Conservation (phyloP, 2,113 vertebrate genomes). For the Meleagris gallopavo region DNA sequence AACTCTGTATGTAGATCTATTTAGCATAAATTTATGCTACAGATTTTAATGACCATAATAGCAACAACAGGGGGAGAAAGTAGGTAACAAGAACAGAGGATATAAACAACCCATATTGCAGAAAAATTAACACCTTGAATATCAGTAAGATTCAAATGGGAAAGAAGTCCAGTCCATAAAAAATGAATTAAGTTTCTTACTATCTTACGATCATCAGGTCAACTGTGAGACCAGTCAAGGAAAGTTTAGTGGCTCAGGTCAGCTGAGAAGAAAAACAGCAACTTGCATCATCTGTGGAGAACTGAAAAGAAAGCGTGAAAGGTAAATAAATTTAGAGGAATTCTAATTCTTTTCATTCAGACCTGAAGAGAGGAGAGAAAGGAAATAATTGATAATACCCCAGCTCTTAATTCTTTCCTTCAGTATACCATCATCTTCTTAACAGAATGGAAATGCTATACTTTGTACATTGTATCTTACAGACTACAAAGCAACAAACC, state of each 20-base stretch:
- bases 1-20: neutral
- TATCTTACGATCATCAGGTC: neutral
- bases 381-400: accelerated
- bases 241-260: neutral
- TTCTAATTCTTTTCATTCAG: neutral
- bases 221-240: neutral
- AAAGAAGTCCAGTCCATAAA: neutral
- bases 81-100: neutral
- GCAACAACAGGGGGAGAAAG: neutral
- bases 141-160: neutral
- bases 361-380: neutral
- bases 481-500: neutral
- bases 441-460: neutral
- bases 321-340: neutral
- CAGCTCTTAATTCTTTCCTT: neutral
- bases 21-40: neutral
- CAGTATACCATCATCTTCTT: neutral
- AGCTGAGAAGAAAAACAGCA: neutral
- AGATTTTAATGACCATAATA: neutral
- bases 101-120: neutral
- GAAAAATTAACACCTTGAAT: neutral
- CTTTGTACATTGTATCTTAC: neutral
- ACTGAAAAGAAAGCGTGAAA: accelerated
- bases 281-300: neutral
- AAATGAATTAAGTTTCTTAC: neutral